These are phyloP conservation scores for Natrix natrix DNA, from an alignment of 2,797 vertebrate genomes.

Conservation along the genomic window DNA sequence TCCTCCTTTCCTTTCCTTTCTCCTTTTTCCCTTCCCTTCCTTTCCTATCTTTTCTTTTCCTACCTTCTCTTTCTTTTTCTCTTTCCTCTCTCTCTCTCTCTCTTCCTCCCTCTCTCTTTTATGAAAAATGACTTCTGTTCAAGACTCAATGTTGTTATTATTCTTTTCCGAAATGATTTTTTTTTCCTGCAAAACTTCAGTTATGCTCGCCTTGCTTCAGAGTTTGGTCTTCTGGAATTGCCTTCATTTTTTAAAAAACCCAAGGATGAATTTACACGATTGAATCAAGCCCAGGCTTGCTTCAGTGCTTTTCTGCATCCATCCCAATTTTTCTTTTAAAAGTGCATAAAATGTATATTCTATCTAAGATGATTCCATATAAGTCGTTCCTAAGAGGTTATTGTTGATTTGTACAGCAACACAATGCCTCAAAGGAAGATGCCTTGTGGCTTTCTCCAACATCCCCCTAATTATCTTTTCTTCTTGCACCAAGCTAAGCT, in stretches of 20 bases:
- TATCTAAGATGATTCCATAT: neutral
- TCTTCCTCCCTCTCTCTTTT: constrained; percentile 28
- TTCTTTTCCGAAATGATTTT: constrained; percentile 42
- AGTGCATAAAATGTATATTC: neutral
- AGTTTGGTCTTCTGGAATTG: constrained; percentile 8
- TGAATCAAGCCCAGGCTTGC: neutral
- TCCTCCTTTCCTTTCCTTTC: no score
- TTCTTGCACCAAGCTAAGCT: neutral
- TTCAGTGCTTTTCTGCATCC: neutral
- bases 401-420: neutral
- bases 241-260: neutral
- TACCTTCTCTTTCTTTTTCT: neutral
- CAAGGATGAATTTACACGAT: neutral
- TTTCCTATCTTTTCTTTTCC: no score
- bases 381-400: neutral
- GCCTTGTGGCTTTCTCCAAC: neutral
- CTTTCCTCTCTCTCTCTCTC: constrained; percentile 16
- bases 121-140: constrained; percentile 45
- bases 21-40: no score
- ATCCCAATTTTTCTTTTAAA: neutral
- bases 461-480: neutral
- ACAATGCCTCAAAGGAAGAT: neutral
- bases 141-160: constrained; percentile 30
- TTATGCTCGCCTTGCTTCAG: constrained; percentile 36
- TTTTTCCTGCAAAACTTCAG: constrained; percentile 30